phyloP scores from a whole-genome alignment of 2,113 vertebrate genomes.

The Lophotis ruficrista region DNA sequence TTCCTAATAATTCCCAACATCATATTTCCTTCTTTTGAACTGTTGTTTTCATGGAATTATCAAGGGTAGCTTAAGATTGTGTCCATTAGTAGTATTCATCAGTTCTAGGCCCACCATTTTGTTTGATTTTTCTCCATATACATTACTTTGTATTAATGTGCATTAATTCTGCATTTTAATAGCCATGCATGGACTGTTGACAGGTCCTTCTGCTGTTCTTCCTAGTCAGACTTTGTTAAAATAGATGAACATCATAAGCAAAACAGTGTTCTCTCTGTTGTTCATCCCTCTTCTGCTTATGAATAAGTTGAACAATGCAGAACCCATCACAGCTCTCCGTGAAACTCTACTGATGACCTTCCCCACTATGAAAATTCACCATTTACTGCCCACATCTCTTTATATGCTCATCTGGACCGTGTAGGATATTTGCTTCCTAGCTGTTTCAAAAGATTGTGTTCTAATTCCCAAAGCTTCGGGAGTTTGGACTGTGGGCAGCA shows the following conservation, averaged over 20 bases:
- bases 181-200: not conserved
- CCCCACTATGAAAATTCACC: not conserved
- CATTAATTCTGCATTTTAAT: not conserved
- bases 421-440: not conserved
- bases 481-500: not conserved
- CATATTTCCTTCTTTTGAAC: not conserved
- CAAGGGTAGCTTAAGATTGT: not conserved
- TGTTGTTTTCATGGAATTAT: not conserved
- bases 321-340: not conserved
- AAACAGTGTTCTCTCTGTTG: not conserved
- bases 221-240: not conserved
- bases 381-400: not conserved
- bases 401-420: not conserved
- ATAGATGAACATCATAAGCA: not conserved
- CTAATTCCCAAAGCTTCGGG: not conserved
- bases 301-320: not conserved
- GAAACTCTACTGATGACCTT: not conserved
- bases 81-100: not conserved
- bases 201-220: not conserved
- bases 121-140: not conserved
- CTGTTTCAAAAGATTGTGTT: not conserved
- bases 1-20: not conserved
- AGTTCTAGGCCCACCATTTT: not conserved
- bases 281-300: not conserved
- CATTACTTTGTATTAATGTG: not conserved